phyloP scores from a whole-genome alignment of 2,888 invertebrate species.

The Drosophila anomalata region DNA sequence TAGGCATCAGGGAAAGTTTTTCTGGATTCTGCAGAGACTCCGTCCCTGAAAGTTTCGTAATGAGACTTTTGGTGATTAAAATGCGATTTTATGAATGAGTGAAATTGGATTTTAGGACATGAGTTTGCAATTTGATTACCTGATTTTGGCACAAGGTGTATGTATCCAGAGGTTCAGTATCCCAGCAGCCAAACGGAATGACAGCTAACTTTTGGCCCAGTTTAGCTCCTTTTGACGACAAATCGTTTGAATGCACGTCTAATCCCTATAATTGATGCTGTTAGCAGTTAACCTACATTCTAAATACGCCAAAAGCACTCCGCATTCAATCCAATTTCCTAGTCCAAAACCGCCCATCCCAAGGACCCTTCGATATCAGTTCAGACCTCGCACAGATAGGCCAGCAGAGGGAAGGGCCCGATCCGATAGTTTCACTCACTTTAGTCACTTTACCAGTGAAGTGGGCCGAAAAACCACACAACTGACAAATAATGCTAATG shows the following conservation, averaged over 20 bases:
- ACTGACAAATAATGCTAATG: constrained; percentile 79
- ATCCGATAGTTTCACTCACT: constrained; percentile 25
- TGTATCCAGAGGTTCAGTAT: not conserved
- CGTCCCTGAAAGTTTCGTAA: constrained; percentile 28
- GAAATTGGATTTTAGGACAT: not conserved
- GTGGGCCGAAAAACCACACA: constrained; percentile 57
- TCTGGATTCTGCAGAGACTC: constrained; percentile 6
- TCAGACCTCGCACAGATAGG: constrained; percentile 9
- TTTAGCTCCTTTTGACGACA: not conserved
- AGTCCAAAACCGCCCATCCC: constrained; percentile 19
- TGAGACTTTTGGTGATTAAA: constrained; percentile 17
- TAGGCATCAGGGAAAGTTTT: constrained; percentile 40
- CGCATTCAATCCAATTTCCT: constrained; percentile 26
- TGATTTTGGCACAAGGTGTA: too few species aligned
- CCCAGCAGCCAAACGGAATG: not conserved
- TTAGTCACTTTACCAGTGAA: constrained; percentile 59
- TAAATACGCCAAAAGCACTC: constrained; percentile 13
- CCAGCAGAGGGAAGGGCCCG: constrained; percentile 9
- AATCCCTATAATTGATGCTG: constrained; percentile 28
- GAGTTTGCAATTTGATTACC: not conserved
- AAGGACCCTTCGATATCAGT: constrained; percentile 5
- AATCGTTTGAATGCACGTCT: not conserved
- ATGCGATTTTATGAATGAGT: not conserved
- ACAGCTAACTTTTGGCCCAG: constrained; percentile 2
- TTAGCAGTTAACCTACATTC: constrained; percentile 35